Conservation (phyloP, 35 echinoderm and acorn worm genomes). For the Patiria miniata region DNA sequence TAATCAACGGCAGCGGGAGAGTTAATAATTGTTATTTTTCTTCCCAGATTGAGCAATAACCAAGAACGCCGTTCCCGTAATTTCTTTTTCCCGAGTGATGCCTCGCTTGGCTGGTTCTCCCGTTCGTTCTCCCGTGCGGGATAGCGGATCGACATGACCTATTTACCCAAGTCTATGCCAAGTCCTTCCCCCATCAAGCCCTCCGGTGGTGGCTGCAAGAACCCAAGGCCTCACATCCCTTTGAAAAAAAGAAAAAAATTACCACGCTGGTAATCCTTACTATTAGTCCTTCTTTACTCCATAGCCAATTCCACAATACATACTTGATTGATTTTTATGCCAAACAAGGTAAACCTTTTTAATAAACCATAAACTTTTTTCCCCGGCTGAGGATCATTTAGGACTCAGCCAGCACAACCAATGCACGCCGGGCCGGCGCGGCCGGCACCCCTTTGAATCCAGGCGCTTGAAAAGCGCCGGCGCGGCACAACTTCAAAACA, state of each 20-base stretch:
- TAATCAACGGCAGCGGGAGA: neutral
- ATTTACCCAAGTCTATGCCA: slow-evolving; percentile 5
- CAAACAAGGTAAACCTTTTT: slow-evolving; percentile 6
- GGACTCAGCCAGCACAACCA: neutral
- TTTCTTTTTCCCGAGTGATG: neutral
- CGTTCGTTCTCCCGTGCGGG: slow-evolving; percentile 9
- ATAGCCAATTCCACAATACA: slow-evolving; percentile 19
- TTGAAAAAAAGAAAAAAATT: slow-evolving; percentile 22
- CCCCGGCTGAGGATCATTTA: neutral
- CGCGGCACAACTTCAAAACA: slow-evolving; percentile 29
- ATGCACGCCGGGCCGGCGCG: neutral
- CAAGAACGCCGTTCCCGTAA: too few species aligned
- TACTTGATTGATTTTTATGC: slow-evolving; percentile 32
- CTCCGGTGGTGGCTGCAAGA: neutral
- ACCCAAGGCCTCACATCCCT: neutral
- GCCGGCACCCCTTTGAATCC: slow-evolving; percentile 21
- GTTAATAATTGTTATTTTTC: slow-evolving; percentile 33
- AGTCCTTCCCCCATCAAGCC: neutral
- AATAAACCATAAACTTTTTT: slow-evolving; percentile 5
- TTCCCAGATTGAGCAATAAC: neutral
- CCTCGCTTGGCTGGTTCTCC: slow-evolving; percentile 9
- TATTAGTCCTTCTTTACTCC: slow-evolving; percentile 24
- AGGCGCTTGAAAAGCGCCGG: neutral
- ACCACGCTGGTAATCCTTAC: slow-evolving; percentile 21
- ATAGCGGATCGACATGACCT: neutral